phyloP scores from a whole-genome alignment of 2,888 invertebrate genomes.

The Apamea monoglypha region DNA sequence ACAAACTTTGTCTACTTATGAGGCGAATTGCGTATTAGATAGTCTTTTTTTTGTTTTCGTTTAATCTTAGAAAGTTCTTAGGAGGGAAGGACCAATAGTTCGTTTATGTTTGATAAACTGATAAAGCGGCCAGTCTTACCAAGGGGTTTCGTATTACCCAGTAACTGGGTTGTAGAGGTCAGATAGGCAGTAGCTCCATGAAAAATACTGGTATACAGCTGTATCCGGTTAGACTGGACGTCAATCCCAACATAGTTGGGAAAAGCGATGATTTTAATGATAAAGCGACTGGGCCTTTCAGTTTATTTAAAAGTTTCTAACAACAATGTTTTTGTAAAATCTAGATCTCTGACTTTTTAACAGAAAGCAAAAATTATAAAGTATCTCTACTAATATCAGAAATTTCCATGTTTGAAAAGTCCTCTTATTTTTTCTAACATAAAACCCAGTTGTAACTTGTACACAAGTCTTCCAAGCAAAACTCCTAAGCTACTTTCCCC shows the following conservation, averaged over 20 bases:
- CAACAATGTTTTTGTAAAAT: neutral
- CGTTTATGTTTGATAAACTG: neutral
- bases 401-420: neutral
- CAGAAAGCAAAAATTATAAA: no score
- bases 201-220: no score
- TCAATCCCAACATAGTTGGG: no score
- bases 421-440: neutral
- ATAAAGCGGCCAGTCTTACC: neutral
- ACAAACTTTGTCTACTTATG: constrained; percentile 47
- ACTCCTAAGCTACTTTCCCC: constrained; percentile 6
- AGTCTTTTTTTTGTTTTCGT: constrained; percentile 18
- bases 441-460: neutral
- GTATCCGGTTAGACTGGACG: no score
- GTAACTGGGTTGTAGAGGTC: no score
- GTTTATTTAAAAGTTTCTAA: neutral
- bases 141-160: no score
- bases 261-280: no score
- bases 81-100: neutral
- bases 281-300: no score
- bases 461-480: neutral
- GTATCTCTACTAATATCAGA: neutral
- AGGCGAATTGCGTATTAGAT: constrained; percentile 23
- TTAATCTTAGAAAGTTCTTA: neutral
- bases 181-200: no score
- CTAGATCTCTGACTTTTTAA: neutral